Evolutionary conservation across 2,113 vertebrate species (phyloP).

Genomic region (Vanacampus margaritifer): DNA sequence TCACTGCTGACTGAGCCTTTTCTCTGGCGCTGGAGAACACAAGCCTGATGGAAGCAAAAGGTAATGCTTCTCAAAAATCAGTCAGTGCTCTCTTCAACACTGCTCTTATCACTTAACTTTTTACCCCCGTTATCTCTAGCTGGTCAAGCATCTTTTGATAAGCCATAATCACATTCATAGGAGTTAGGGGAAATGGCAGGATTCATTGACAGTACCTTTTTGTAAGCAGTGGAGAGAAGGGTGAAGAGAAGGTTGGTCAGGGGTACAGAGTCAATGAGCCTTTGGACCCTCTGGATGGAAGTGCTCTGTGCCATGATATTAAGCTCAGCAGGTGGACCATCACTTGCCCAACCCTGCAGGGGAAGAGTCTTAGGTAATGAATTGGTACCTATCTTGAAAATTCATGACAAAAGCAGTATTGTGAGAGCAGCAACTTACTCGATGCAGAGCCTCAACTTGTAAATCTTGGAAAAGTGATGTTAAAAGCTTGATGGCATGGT

Average conservation of each 20-base stretch:
- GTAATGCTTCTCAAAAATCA: neutral
- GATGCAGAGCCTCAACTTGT: conserved; percentile 92
- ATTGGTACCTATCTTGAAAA: neutral
- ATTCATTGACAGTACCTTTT: conserved; percentile 78
- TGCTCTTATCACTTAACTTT: neutral
- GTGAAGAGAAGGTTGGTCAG: conserved; percentile 93
- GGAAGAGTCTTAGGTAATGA: neutral
- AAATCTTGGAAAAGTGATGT: conserved; percentile 95
- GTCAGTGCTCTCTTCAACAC: neutral
- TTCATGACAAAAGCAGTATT: neutral
- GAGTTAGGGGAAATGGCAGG: neutral
- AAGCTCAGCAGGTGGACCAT: conserved; percentile 91
- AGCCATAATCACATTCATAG: neutral
- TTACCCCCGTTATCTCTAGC: neutral
- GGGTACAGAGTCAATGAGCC: conserved; percentile 93
- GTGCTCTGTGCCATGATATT: conserved; percentile 96
- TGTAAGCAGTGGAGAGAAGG: conserved; percentile 91
- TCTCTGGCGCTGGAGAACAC: conserved; percentile 93
- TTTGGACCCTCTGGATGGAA: conserved; percentile 93
- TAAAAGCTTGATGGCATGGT: conserved; percentile 92
- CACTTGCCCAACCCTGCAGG: conserved; percentile 84
- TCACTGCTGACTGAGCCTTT: conserved; percentile 98
- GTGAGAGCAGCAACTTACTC: conserved; percentile 67
- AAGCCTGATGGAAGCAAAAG: conserved; percentile 75
- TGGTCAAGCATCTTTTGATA: neutral